Conservation (phyloP, 2,113 vertebrate species). For the Elgaria multicarinata region DNA sequence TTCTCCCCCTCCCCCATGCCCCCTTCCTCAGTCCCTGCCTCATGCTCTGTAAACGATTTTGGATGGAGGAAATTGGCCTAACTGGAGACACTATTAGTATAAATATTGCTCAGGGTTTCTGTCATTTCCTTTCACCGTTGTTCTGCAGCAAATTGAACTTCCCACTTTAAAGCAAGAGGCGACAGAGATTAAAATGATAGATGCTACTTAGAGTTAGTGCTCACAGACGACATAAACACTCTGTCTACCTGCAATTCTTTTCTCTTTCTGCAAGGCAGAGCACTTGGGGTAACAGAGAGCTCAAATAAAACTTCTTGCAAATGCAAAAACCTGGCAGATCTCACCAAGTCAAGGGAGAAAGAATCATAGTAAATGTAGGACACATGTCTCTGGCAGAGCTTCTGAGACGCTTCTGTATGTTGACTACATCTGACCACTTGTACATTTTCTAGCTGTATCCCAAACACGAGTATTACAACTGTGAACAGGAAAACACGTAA, state of each 20-base stretch:
- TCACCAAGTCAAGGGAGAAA: background rate
- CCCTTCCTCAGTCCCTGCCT: background rate
- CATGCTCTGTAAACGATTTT: background rate
- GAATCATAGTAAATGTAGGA: background rate
- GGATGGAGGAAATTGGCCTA: slow-evolving; percentile 6
- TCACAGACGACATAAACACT: background rate
- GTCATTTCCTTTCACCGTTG: slow-evolving; percentile 4
- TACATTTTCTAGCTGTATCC: background rate
- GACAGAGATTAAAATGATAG: slow-evolving; percentile 6
- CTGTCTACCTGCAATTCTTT: background rate
- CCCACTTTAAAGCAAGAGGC: background rate
- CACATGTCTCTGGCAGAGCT: background rate
- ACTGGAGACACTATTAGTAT: slow-evolving; percentile 14
- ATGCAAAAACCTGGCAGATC: background rate
- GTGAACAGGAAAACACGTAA: background rate
- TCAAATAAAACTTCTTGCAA: background rate
- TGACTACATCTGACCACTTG: background rate
- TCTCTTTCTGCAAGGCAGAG: background rate
- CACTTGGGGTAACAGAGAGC: background rate
- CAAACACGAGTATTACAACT: background rate
- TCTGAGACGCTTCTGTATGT: background rate
- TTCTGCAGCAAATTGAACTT: slow-evolving; percentile 16
- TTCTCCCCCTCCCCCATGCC: background rate
- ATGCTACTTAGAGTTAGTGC: background rate
- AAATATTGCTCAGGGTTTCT: slow-evolving; percentile 30